phyloP scores from a whole-genome alignment of 2,888 invertebrate genomes.

The Abrostola tripartita region DNA sequence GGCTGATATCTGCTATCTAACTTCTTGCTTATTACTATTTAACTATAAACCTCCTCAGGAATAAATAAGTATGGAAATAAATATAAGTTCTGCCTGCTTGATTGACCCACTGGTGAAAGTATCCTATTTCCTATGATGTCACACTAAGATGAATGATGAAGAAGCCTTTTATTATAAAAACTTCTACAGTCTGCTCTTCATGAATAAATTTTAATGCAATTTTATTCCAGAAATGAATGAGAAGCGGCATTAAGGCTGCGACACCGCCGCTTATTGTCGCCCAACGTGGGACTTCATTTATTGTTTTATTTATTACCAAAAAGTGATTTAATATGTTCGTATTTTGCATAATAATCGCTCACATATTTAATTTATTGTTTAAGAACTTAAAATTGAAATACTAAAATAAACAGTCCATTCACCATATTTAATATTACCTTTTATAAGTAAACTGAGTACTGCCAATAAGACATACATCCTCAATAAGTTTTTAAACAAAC shows the following conservation, averaged over 20 bases:
- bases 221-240: slow-evolving; percentile 33
- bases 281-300: slow-evolving; percentile 35
- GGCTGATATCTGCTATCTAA: not conserved
- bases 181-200: slow-evolving; percentile 20
- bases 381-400: not conserved
- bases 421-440: slow-evolving; percentile 70
- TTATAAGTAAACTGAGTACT: slow-evolving; percentile 79
- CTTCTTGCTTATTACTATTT: not conserved
- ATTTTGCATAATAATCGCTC: not conserved
- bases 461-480: slow-evolving; percentile 83
- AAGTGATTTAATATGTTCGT: not conserved
- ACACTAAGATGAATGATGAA: slow-evolving; percentile 32
- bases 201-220: slow-evolving; percentile 45
- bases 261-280: slow-evolving; percentile 28
- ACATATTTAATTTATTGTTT: not conserved
- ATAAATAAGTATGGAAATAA: not conserved
- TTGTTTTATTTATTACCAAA: slow-evolving; percentile 8
- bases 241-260: slow-evolving; percentile 29
- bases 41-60: not conserved
- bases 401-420: slow-evolving; percentile 22
- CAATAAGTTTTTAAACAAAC: slow-evolving; percentile 71
- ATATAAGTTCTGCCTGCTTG: slow-evolving; percentile 3
- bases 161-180: slow-evolving; percentile 27
- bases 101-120: slow-evolving; percentile 23
- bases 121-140: slow-evolving; percentile 28